Evolutionary conservation across 2,888 invertebrate species (phyloP), one percentile per base, ranked within the genome.

Genomic region (Tipula confusa): DNA sequence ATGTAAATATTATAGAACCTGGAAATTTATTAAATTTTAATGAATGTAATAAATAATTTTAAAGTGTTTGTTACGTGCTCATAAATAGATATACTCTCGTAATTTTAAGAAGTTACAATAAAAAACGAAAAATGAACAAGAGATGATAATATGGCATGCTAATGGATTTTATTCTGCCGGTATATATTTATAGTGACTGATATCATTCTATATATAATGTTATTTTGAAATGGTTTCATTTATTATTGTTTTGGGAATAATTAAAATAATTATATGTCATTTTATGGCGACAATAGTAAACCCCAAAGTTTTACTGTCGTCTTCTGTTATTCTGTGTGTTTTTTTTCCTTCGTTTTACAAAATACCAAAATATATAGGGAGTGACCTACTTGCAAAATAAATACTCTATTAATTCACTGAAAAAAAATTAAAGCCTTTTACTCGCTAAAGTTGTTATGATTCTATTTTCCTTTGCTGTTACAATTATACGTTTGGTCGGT

Each of bases 191-290:
- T 24, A 5, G 24, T 11, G 64, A 64, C 18, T 64, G 24, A 64
- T 64, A 64, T 64, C 9, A 64, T 64, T 24, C 64, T 64, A 15
- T 43, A 36, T 43, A 43, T 15, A 43, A 43, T 43, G 9, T 33
- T 33, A 6, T 33, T 24, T 64, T 64, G 64, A 24, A 64, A 64
- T 64, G 64, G 64, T 64, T 64, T 64, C 64, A 9, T 64, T 64
- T 64, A 64, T 64, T 64, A 9, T 64, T 64, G 64, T n/a, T 64
- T 9, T 24, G 64, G 64, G 64, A 64, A 64, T 64, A 64, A 64
- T 64, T 64, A 64, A 64, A 64, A 64, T 64, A 64, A 64, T 64
- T 64, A 24, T 64, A 64, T 64, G 64, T 24, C 64, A 24, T 64
- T 64, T 64, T 64, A 64, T 64, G 24, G 24, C 64, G 64, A 24